These are phyloP conservation scores for Clarias macrocephalus DNA, from an alignment of 2,113 vertebrate species.

Conservation along the genomic window DNA sequence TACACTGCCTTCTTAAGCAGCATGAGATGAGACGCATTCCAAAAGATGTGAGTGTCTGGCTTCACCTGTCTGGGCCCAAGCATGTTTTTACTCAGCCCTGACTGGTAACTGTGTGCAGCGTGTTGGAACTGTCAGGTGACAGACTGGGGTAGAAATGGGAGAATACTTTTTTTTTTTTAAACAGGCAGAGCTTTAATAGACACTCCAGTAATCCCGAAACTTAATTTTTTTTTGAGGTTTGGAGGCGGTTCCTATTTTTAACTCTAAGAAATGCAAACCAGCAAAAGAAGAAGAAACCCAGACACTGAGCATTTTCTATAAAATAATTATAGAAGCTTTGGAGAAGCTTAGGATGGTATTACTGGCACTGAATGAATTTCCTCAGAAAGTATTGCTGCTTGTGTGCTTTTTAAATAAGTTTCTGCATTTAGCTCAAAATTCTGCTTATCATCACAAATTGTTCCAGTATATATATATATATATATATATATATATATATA, in stretches of 20 bases:
- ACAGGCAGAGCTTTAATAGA: background rate
- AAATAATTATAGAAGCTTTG: slow-evolving; percentile 24
- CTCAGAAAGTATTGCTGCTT: slow-evolving; percentile 15
- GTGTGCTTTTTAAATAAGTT: slow-evolving; percentile 27
- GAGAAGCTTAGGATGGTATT: slow-evolving; percentile 25
- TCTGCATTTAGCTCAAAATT: slow-evolving; percentile 20
- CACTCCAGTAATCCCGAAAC: slow-evolving; percentile 5
- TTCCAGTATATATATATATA: slow-evolving; percentile 1
- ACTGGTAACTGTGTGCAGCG: background rate
- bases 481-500: too few relatives aligned
- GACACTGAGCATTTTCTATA: background rate
- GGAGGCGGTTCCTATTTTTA: slow-evolving; percentile 15
- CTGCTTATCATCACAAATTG: slow-evolving; percentile 19
- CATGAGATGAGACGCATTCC: background rate
- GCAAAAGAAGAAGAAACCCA: slow-evolving; percentile 17
- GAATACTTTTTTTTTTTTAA: background rate
- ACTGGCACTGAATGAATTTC: slow-evolving; percentile 30
- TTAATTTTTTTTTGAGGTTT: background rate
- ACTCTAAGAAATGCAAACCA: background rate
- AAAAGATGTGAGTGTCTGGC: background rate
- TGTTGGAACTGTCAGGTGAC: background rate
- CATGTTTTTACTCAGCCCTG: background rate
- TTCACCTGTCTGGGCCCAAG: background rate
- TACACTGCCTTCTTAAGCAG: background rate
- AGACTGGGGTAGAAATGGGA: background rate